A percentile compares a stretch with the other conserved stretches of the same genome.
Conservation (phyloP, 2,888 invertebrate species). For the Allolobophora icterica region DNA sequence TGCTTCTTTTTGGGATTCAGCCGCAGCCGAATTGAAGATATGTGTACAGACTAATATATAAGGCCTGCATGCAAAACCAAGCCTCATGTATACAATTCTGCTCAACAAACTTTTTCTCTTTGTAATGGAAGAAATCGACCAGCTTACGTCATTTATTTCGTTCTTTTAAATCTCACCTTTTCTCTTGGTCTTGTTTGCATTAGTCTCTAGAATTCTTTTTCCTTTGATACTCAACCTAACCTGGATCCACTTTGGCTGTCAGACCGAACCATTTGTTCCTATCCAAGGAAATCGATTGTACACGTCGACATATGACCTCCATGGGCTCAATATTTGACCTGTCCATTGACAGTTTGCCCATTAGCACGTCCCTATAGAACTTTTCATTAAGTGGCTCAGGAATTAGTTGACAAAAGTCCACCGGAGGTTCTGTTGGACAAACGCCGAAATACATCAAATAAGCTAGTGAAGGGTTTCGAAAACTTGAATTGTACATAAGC, state of each 20-base stretch:
- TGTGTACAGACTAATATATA: too few species aligned
- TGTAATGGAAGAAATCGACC: background rate
- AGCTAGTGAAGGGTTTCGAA: background rate
- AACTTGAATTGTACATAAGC: background rate
- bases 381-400: background rate
- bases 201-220: background rate
- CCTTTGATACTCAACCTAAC: background rate
- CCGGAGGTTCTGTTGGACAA: background rate
- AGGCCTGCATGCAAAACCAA: too few species aligned
- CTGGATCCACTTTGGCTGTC: background rate
- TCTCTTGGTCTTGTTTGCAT: background rate
- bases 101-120: background rate
- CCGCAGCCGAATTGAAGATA: too few species aligned
- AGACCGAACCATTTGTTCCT: background rate
- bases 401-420: too few species aligned
- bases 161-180: background rate
- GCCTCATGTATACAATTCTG: too few species aligned
- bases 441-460: background rate
- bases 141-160: background rate
- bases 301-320: too few species aligned
- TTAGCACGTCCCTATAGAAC: background rate
- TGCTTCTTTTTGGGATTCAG: too few species aligned
- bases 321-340: background rate
- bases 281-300: background rate
- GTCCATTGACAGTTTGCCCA: background rate